phyloP scores from a whole-genome alignment of 2,797 vertebrate species.

The Neosilurus hyrtlii region DNA sequence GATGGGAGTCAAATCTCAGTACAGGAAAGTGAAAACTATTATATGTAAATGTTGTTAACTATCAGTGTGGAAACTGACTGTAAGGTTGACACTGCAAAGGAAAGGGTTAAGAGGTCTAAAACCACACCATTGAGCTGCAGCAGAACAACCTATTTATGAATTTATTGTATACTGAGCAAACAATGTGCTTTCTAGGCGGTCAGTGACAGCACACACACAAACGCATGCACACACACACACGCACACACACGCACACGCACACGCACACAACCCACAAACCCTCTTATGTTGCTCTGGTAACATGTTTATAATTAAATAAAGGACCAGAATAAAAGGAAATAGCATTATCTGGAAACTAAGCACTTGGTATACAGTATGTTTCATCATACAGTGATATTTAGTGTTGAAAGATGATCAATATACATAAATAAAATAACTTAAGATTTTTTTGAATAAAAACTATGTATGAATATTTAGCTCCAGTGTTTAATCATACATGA shows the following conservation, averaged over 20 bases:
- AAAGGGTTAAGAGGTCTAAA: not conserved
- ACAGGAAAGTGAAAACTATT: not conserved
- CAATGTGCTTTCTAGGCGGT: not conserved
- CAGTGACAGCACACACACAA: too few species aligned
- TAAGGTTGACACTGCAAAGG: not conserved
- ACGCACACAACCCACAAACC: not conserved
- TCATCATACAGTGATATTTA: not conserved
- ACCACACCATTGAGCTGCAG: not conserved
- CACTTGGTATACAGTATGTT: too few species aligned
- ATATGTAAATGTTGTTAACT: not conserved
- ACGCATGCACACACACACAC: too few species aligned
- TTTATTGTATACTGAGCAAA: slow-evolving; percentile 11
- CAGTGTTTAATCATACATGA: not conserved
- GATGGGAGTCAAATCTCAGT: not conserved
- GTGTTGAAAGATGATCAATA: not conserved
- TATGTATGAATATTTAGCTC: not conserved
- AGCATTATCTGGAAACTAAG: not conserved
- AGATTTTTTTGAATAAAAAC: not conserved
- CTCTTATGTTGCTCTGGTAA: not conserved
- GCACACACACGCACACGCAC: not conserved
- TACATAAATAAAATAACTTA: not conserved
- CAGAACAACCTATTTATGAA: not conserved
- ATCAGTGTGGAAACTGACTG: not conserved
- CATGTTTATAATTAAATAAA: not conserved
- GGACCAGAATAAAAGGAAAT: not conserved